phyloP scores from a whole-genome alignment of 2,797 vertebrate genomes.

The Eulemur coronatus region DNA sequence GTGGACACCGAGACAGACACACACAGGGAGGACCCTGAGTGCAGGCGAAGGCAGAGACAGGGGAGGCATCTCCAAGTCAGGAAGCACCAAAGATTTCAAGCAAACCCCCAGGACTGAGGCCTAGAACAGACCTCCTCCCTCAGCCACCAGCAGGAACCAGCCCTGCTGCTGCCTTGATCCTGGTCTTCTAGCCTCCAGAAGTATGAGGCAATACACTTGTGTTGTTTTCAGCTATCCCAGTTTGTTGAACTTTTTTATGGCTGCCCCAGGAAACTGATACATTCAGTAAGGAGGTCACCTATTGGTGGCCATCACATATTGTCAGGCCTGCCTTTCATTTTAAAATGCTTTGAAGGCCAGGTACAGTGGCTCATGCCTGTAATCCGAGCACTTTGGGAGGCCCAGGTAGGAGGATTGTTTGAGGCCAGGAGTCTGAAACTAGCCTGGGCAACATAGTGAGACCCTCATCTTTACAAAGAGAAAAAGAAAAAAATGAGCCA shows the following conservation, averaged over 20 bases:
- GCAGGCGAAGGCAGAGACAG: background rate
- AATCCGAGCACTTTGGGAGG: background rate
- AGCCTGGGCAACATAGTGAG: background rate
- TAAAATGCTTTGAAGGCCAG: background rate
- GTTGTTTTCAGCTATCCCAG: too few relatives aligned
- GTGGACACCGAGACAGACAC: background rate
- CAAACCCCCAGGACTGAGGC: background rate
- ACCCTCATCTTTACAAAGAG: background rate
- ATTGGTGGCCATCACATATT: background rate
- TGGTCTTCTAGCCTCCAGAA: background rate
- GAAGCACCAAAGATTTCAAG: background rate
- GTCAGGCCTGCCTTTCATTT: background rate
- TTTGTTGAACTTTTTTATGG: background rate
- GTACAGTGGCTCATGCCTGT: background rate
- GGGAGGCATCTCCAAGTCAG: background rate
- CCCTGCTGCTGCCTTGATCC: background rate
- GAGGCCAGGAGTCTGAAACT: background rate
- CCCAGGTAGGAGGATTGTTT: background rate
- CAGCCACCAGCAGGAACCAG: background rate
- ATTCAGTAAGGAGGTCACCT: background rate
- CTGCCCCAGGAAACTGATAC: background rate
- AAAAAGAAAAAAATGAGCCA: background rate
- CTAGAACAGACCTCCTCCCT: too few relatives aligned
- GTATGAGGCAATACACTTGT: background rate
- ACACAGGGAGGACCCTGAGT: fast-evolving